Evolutionary conservation across 2,888 invertebrate species (phyloP), one percentile per base, ranked within the genome.

Genomic region (Lypha dubia): DNA sequence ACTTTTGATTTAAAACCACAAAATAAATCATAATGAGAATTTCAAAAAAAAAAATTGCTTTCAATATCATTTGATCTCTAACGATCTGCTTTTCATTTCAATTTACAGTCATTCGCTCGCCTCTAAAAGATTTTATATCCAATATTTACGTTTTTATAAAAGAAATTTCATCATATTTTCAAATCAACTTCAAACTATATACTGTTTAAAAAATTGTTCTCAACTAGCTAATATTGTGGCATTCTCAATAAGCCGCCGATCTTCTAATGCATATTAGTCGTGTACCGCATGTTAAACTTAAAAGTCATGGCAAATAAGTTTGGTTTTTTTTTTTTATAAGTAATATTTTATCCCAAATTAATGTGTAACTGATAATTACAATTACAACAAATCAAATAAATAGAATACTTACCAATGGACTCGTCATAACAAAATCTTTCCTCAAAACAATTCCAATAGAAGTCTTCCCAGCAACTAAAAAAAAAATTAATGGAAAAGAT

Each of bases 371-470:
- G 11, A 70, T 68, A 68, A n/a, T 28, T 28, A 49, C 35, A 63
- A 4, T 1, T 51, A 22, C n/a, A 70, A 49, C 67, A 24, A 44
- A 15, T n/a, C n/a, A n/a, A n/a, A n/a, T n/a, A n/a, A n/a, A n/a
- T n/a, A n/a, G n/a, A n/a, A n/a, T n/a, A 89, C 90, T 90, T 86
- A 93, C 92, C 95, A 86, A 95, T 95, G 89, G 94, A 94, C 92
- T 95, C 94, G 91, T 95, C 95, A 91, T 95, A 95, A 89, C 95
- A 95, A 90, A 95, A 95, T 87, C 93, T 93, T 91, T 95, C 95
- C 89, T 95, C 95, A 88, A 95, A 94, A 89, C 95, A 94, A 89
- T 94, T 94, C 95, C 95, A 95, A 92, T 95, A 95, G 91, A 94
- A 93, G 86, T 94, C 94, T 93, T 95, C 95, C 92, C 94, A 93